Evolutionary conservation across 1,140 invertebrate species (phyloP).

Genomic region (Bombyx mandarina): DNA sequence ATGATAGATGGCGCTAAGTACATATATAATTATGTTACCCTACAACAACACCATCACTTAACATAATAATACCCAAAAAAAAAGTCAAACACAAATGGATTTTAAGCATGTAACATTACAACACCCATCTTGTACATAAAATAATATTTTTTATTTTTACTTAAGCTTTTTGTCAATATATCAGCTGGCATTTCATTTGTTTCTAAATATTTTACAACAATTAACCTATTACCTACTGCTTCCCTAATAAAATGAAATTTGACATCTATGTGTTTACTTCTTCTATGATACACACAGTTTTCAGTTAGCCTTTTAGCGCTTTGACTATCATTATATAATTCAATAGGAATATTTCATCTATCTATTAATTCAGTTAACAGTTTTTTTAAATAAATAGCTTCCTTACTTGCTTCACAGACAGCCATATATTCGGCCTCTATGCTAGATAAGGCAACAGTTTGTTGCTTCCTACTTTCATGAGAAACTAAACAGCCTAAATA

Average conservation of each 20-base stretch:
- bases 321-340: slow-evolving; percentile 7
- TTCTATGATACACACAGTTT: slow-evolving; percentile 6
- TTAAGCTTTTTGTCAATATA: slow-evolving; percentile 6
- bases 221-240: background rate
- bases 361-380: slow-evolving; percentile 4
- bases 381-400: slow-evolving; percentile 9
- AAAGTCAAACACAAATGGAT: background rate
- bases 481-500: slow-evolving; percentile 11
- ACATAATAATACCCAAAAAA: slow-evolving; percentile 6
- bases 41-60: slow-evolving; percentile 5
- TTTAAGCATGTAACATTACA: background rate
- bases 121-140: slow-evolving; percentile 5
- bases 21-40: too few relatives aligned
- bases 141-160: slow-evolving; percentile 8
- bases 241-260: slow-evolving; percentile 7
- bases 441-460: slow-evolving; percentile 3
- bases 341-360: background rate
- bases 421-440: slow-evolving; percentile 3
- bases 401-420: slow-evolving; percentile 7
- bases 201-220: slow-evolving; percentile 5
- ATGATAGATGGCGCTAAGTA: too few relatives aligned
- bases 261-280: slow-evolving; percentile 9
- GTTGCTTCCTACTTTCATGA: slow-evolving; percentile 12
- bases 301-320: slow-evolving; percentile 3
- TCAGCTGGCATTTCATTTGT: slow-evolving; percentile 8